These are phyloP conservation scores for Drosophila greeni DNA, from an alignment of 2,888 invertebrate species.

Conservation along the genomic window DNA sequence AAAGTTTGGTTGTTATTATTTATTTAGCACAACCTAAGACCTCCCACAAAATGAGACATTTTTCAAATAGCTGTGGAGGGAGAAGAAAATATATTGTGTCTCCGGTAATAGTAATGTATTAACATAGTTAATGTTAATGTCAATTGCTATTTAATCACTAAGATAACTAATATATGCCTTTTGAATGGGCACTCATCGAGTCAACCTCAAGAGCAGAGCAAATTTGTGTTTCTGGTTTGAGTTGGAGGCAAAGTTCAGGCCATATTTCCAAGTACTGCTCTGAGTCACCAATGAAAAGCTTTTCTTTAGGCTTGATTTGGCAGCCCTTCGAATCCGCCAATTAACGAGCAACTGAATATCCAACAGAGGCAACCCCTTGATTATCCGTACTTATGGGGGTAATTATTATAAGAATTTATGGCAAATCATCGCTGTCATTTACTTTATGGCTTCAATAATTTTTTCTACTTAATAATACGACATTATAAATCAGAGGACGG, in stretches of 20 bases:
- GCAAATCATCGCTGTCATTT: conserved; percentile 52
- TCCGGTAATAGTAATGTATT: not conserved
- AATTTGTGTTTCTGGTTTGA: conserved; percentile 3
- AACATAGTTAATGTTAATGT: not conserved
- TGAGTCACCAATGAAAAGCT: conserved; percentile 15
- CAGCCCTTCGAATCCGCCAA: conserved; percentile 36
- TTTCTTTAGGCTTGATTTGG: conserved; percentile 24
- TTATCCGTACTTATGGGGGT: conserved; percentile 18
- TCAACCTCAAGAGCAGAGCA: not conserved
- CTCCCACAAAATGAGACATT: not conserved
- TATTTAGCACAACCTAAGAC: not conserved
- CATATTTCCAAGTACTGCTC: not conserved
- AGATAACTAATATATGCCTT: not conserved
- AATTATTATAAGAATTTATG: conserved; percentile 49
- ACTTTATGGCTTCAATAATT: conserved; percentile 24
- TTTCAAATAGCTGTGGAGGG: not conserved
- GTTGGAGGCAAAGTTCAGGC: conserved; percentile 6
- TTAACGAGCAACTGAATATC: not conserved
- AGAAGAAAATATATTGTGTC: not conserved
- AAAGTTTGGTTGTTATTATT: not conserved
- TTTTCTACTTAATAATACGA: conserved; percentile 52
- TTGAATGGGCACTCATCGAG: not conserved
- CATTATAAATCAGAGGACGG: conserved; percentile 51
- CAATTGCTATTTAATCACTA: not conserved
- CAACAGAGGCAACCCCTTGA: conserved; percentile 19